These are phyloP conservation scores for Natator depressus DNA, from an alignment of 2,113 vertebrate species.

Conservation along the genomic window DNA sequence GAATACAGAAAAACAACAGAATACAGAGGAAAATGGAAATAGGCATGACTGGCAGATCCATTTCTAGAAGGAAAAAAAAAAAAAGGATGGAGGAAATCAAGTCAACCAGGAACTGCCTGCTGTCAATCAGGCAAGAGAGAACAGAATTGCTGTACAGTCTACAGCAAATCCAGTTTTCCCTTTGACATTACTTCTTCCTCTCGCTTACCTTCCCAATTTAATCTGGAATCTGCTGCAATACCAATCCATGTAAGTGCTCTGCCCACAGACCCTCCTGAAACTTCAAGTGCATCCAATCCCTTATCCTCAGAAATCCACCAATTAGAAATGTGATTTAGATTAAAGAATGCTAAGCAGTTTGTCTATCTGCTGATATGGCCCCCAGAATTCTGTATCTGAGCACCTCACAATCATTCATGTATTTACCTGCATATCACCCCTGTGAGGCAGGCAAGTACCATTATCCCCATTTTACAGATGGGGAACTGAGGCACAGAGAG, in stretches of 20 bases:
- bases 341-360: neutral
- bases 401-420: neutral
- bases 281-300: neutral
- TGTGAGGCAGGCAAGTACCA: neutral
- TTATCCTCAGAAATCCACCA: neutral
- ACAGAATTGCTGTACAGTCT: neutral
- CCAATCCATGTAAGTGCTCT: fast-evolving
- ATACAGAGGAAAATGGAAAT: neutral
- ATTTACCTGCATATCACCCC: neutral
- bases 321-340: neutral
- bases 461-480: neutral
- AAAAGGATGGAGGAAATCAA: neutral
- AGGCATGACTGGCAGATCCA: neutral
- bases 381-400: neutral
- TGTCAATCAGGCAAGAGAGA: neutral
- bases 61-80: neutral
- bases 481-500: neutral
- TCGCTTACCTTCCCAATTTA: neutral
- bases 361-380: neutral
- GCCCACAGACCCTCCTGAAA: neutral
- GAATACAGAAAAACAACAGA: neutral
- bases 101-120: neutral
- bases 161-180: neutral
- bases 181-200: neutral
- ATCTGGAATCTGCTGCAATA: neutral